Base-by-base conservation (phyloP, 2,113 vertebrate species). In the Neomonachus schauinslandi region DNA sequence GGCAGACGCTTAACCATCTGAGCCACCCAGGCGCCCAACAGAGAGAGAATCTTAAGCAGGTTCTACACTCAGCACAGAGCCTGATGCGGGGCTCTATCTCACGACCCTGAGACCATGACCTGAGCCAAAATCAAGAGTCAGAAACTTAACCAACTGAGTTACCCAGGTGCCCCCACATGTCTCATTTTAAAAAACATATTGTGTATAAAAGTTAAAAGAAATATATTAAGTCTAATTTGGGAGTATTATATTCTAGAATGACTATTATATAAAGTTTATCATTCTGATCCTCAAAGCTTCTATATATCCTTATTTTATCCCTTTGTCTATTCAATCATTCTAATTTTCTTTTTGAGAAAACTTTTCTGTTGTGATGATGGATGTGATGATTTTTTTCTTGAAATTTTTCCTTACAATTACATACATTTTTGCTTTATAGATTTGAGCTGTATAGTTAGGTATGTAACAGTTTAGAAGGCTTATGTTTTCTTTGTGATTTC, bases 121-220 rank as follows among this genome's bases (percentile, higher is more conserved):
- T 72, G 19, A 39, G n/a, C n/a, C n/a, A 22, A 69, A 69, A 65
- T 65, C 63, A 65, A 65, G 63, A 65, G 67, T 69, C 3, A 9
- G 67, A 69, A 18, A 22, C n/a, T 72, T 22, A 72, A 72, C 19
- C 69, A 6, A 72, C n/a, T 39, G 69, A 72, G 18, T 39, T 10
- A 72, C n/a, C n/a, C 69, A 72, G n/a, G 19, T 2, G 18, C n/a
- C n/a, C n/a, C 0, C 1, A 4, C 5, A 31, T 21, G 7, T 39
- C 59, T 12, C 11, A 83, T 72, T 91, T 82, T 12, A 15, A 19
- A 55, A 86, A 81, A 69, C 4, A 39, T 24, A 28, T n/a, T 77
- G 49, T 24, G 1, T 63, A 59, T 89, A 31, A 46, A 74, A 84
- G 8, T 71, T 61, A 39, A 28, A 61, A 81, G 84, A 31, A 26